Evolutionary conservation across 1,140 invertebrate genomes (phyloP), one percentile per base, ranked within the genome.

Genomic region (Glossosoma conforme): DNA sequence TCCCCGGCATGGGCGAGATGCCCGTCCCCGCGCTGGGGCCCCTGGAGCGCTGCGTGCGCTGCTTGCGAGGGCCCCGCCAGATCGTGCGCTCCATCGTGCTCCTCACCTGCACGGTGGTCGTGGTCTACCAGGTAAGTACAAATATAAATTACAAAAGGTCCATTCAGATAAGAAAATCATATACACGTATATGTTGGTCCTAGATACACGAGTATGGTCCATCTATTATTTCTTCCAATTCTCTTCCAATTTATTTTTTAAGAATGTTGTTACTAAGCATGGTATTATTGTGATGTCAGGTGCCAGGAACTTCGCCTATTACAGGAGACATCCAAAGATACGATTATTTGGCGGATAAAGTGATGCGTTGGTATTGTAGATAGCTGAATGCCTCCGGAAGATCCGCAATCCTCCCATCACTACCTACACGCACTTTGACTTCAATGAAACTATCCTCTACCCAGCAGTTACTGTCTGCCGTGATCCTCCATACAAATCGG

Each of bases 391-490:
- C 54, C 65, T 81, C 5, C 48, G 63, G 17, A 83, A 82, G 60
- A 60, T 83, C 17, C 60, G 69, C 0, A 53, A 76, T 56, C 76
- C 76, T 2, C 81, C 81, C 0, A 72, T 82, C 11, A 77, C 80
- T 1, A 82, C 81, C 5, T 77, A 81, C 56, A 78, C 79, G 0
- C 75, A 77, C 55, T 80, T 81, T 47, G 74, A 75, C 57, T 71
- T 81, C 20, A 83, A 83, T 56, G 74, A 79, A 11, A 78, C 79
- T 0, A 72, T 83, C 32, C 60, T 67, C 33, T 83, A 82, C 63
- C 81, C 81, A 8, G 79, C 80, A 42, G 60, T 83, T 0, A 83
- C 80, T 0, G 68, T 83, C 44, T 83, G 81, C 54, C 64, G 79
- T 19, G 75, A 78, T 32, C 80, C 81, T 0, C 66, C 77, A 0